These are phyloP conservation scores for Odontophorus gujanensis DNA, from an alignment of 2,113 vertebrate genomes.

Conservation along the genomic window DNA sequence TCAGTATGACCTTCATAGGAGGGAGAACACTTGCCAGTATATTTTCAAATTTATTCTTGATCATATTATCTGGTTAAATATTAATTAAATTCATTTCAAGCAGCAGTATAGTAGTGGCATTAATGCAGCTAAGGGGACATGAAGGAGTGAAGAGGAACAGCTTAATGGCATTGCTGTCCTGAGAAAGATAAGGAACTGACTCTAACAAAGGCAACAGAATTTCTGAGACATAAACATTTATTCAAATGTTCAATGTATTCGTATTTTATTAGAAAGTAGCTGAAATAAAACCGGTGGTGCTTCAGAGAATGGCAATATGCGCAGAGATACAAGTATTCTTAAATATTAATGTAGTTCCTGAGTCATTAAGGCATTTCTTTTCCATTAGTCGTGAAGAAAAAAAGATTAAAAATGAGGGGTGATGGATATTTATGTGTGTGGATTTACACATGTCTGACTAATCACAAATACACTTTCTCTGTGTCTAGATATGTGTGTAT, in stretches of 20 bases:
- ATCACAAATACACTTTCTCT: not conserved
- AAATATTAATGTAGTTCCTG: not conserved
- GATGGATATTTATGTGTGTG: not conserved
- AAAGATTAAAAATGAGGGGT: not conserved
- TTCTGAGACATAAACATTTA: not conserved
- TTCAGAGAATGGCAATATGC: not conserved
- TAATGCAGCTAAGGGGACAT: not conserved
- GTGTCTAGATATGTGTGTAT: not conserved
- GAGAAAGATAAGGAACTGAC: not conserved
- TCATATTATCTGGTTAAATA: constrained; percentile 32
- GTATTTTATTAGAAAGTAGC: not conserved
- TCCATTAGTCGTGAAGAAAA: not conserved
- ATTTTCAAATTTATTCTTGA: constrained; percentile 43
- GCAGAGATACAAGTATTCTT: not conserved
- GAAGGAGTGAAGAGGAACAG: constrained; percentile 35
- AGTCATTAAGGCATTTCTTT: constrained; percentile 22
- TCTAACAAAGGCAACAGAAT: not conserved
- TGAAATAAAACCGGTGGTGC: not conserved
- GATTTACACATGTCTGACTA: not conserved
- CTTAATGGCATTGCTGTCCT: constrained; percentile 42
- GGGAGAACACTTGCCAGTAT: not conserved
- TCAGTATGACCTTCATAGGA: not conserved
- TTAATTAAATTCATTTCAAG: constrained; percentile 50
- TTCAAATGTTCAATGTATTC: not conserved
- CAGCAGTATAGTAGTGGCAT: not conserved